Evolutionary conservation across 2,888 invertebrate species (phyloP).

Genomic region (Drosophila diplacantha): DNA sequence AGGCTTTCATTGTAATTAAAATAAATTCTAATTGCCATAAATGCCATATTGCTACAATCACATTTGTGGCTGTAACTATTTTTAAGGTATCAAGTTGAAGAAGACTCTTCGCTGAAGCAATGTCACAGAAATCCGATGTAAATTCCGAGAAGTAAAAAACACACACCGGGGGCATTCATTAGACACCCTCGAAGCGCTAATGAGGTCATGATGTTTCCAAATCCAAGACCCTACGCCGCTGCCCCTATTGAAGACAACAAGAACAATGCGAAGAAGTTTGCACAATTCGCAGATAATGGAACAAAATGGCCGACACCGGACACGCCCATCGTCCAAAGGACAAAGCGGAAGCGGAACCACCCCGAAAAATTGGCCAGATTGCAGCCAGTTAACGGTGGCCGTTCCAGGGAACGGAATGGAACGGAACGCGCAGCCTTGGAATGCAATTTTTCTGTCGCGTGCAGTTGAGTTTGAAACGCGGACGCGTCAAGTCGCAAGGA

Average conservation of each 20-base stretch:
- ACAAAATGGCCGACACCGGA: slow-evolving; percentile 68
- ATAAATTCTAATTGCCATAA: too few species aligned
- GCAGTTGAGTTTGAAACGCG: slow-evolving; percentile 65
- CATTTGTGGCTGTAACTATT: not conserved
- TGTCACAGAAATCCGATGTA: slow-evolving; percentile 64
- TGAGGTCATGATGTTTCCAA: slow-evolving; percentile 56
- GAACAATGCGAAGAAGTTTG: slow-evolving; percentile 17
- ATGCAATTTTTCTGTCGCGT: slow-evolving; percentile 50
- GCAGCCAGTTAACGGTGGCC: slow-evolving; percentile 25
- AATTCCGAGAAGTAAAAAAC: slow-evolving; percentile 52
- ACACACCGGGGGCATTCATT: slow-evolving; percentile 55
- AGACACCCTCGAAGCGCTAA: slow-evolving; percentile 47
- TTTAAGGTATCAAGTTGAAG: slow-evolving; percentile 1
- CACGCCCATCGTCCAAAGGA: slow-evolving; percentile 52
- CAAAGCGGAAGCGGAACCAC: slow-evolving; percentile 58
- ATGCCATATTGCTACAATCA: too few species aligned
- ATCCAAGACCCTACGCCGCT: slow-evolving; percentile 30
- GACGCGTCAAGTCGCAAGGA: slow-evolving; percentile 55
- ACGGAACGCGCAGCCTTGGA: slow-evolving; percentile 37
- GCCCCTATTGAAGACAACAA: slow-evolving; percentile 33
- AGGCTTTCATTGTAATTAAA: not conserved
- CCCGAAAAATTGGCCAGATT: slow-evolving; percentile 51
- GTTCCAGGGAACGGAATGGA: slow-evolving; percentile 44
- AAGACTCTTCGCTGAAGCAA: slow-evolving; percentile 51
- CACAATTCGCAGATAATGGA: slow-evolving; percentile 11